Percentiles rank a stretch among this genome's conserved stretches.
Conservation (phyloP, 2,113 vertebrate genomes). For the Loxodonta africana region DNA sequence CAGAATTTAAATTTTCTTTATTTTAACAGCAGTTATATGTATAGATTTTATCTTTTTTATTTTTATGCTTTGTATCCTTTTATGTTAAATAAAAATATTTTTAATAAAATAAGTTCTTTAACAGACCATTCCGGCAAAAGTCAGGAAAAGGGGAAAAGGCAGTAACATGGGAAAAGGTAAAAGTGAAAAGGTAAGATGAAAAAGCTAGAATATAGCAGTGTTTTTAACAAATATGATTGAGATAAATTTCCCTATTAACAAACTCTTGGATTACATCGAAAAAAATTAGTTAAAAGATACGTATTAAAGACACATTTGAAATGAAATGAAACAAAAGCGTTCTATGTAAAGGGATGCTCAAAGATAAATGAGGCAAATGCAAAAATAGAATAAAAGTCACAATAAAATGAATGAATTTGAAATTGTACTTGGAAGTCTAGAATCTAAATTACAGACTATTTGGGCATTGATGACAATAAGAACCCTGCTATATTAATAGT, state of each 20-base stretch:
- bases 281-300: background rate
- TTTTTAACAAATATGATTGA: background rate
- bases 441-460: background rate
- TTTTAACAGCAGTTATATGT: background rate
- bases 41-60: background rate
- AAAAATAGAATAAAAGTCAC: background rate
- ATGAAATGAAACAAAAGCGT: conserved; percentile 14
- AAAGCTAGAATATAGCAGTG: background rate
- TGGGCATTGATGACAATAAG: background rate
- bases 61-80: background rate
- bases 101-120: background rate
- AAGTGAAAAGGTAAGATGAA: background rate
- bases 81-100: background rate
- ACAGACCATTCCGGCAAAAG: background rate
- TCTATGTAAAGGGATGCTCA: background rate
- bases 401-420: background rate
- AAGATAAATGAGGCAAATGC: background rate
- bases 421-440: background rate
- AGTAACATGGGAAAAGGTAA: background rate
- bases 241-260: background rate
- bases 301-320: background rate
- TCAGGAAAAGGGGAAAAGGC: background rate
- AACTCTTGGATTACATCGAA: background rate
- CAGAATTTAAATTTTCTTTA: background rate
- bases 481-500: background rate